Conservation (phyloP, 1,140 invertebrate species). For the Drosophila gunungcola region DNA sequence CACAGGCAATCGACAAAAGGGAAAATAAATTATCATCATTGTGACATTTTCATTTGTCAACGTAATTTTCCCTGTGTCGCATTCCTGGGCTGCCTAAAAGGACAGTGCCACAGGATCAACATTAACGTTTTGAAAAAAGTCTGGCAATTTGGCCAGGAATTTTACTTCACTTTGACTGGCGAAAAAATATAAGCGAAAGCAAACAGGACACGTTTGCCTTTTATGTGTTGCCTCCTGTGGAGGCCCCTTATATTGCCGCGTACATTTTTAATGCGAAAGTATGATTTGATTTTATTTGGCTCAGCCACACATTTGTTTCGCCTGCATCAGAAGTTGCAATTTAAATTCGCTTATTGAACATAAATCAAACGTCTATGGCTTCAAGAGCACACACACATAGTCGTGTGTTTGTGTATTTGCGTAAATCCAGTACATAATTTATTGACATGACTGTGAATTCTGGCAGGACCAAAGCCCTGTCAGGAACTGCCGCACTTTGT, state of each 20-base stretch:
- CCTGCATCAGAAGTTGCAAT: constrained; percentile 56
- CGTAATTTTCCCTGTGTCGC: constrained; percentile 73
- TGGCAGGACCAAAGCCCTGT: constrained; percentile 36
- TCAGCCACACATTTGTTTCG: constrained; percentile 52
- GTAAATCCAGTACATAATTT: constrained; percentile 80
- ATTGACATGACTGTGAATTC: constrained; percentile 70
- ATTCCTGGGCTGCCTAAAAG: constrained; percentile 71
- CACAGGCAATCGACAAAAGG: constrained; percentile 69
- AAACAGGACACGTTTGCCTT: constrained; percentile 52
- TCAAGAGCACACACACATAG: constrained; percentile 43
- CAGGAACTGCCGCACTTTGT: constrained; percentile 59
- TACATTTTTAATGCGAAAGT: constrained; percentile 63
- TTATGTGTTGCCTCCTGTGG: constrained; percentile 47
- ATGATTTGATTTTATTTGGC: constrained; percentile 76
- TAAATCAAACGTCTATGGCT: constrained; percentile 76
- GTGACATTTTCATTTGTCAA: constrained; percentile 82
- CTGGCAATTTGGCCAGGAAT: constrained; percentile 71
- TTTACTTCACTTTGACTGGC: constrained; percentile 59
- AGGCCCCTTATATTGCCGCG: constrained; percentile 58
- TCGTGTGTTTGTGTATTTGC: constrained; percentile 35
- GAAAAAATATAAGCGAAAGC: not conserved
- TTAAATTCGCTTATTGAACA: constrained; percentile 73
- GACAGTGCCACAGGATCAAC: constrained; percentile 41
- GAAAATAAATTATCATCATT: constrained; percentile 83
- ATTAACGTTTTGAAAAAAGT: constrained; percentile 39